Evolutionary conservation across 2,113 vertebrate genomes (phyloP).

Genomic region (Pagrus major): DNA sequence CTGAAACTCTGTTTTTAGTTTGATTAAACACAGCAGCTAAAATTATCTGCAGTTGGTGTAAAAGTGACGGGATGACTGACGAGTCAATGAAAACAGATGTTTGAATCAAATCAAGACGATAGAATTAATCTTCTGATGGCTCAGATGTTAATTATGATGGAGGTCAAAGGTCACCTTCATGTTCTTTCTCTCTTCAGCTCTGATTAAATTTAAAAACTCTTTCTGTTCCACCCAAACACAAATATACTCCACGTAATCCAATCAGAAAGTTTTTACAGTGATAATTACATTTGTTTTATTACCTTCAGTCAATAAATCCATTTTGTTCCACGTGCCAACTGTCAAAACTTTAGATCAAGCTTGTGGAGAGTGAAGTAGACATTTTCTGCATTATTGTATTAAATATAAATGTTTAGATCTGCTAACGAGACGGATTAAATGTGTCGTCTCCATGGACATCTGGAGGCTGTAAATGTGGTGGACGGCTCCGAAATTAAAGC

Average conservation of each 20-base stretch:
- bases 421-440: background rate
- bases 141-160: background rate
- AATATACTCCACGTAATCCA: too few relatives aligned
- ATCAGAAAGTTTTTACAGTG: background rate
- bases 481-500: background rate
- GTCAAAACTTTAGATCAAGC: background rate
- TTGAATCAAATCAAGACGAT: background rate
- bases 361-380: background rate
- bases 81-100: background rate
- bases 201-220: background rate
- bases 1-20: too few relatives aligned
- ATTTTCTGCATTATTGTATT: background rate
- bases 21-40: background rate
- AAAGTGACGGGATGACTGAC: background rate
- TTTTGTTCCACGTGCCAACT: background rate
- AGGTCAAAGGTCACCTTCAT: conserved; percentile 15
- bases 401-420: background rate
- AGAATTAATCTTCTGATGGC: background rate
- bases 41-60: background rate
- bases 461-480: background rate
- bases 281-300: background rate
- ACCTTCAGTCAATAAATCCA: too few relatives aligned
- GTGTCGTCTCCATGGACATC: background rate
- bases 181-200: background rate
- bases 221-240: background rate